Evolutionary conservation across 2,888 invertebrate species (phyloP).

Genomic region (Volucella bombylans): DNA sequence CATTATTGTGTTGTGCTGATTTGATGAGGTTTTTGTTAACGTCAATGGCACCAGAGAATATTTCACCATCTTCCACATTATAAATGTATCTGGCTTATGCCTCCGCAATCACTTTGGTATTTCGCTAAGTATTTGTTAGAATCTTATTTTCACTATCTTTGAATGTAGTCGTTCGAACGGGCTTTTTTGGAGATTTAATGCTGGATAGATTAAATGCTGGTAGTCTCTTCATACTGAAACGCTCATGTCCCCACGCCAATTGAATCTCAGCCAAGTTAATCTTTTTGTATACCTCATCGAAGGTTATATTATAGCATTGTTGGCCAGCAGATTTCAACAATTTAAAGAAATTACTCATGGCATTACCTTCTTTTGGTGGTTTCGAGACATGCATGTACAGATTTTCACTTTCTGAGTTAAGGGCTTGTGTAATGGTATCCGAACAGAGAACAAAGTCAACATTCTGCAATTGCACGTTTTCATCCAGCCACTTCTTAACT

Average conservation of each 20-base stretch:
- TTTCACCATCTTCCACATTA: slow-evolving; percentile 86
- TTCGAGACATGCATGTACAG: slow-evolving; percentile 97
- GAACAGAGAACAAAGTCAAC: slow-evolving; percentile 95
- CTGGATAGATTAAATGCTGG: slow-evolving; percentile 94
- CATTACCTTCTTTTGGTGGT: slow-evolving; percentile 93
- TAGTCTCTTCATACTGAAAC: slow-evolving; percentile 96
- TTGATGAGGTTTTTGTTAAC: too few species aligned
- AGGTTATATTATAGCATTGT: slow-evolving; percentile 82
- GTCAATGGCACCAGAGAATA: too few species aligned
- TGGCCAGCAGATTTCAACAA: slow-evolving; percentile 85
- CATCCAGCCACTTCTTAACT: too few species aligned
- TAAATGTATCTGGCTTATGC: slow-evolving; percentile 92
- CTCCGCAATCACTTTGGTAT: slow-evolving; percentile 90
- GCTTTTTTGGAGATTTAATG: slow-evolving; percentile 83
- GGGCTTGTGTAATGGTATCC: slow-evolving; percentile 89
- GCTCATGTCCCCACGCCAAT: slow-evolving; percentile 98
- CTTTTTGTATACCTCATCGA: slow-evolving; percentile 94
- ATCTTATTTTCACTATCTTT: slow-evolving; percentile 77
- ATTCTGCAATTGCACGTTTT: too few species aligned
- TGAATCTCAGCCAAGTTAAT: slow-evolving; percentile 96
- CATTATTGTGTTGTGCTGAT: too few species aligned
- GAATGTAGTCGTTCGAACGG: slow-evolving; percentile 80
- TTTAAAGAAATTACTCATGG: too few species aligned
- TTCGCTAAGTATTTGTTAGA: slow-evolving; percentile 80
- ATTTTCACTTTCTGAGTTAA: slow-evolving; percentile 77